Evolutionary conservation across 1,140 invertebrate genomes (phyloP).

Genomic region (Zelostemma sp.): DNA sequence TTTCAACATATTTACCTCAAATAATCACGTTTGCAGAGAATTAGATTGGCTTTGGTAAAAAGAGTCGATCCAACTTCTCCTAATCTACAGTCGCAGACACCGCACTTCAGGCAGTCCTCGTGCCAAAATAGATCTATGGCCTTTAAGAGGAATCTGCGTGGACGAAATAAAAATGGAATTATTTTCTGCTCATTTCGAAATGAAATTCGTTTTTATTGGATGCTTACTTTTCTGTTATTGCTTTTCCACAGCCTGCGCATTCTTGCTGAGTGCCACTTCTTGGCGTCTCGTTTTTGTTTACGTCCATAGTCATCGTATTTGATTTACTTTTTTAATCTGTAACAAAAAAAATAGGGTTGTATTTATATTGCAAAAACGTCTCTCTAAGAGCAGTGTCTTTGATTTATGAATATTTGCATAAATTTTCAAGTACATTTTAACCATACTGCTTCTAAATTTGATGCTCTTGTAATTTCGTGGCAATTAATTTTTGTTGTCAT

Average conservation of each 20-base stretch:
- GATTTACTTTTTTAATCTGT: constrained; percentile 40
- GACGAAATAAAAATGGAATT: background rate
- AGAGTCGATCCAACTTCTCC: constrained; percentile 93
- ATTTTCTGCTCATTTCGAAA: no score
- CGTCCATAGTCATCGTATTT: constrained; percentile 74
- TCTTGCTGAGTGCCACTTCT: constrained; percentile 71
- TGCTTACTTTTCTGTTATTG: constrained; percentile 77
- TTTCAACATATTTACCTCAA: constrained; percentile 83
- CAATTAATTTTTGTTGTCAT: no score
- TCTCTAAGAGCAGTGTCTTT: no score
- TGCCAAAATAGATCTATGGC: constrained; percentile 93
- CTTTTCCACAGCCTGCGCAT: constrained; percentile 83
- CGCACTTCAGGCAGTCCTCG: constrained; percentile 94
- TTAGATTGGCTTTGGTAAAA: constrained; percentile 92
- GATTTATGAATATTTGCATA: no score
- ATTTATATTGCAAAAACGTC: no score
- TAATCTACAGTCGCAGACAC: constrained; percentile 91
- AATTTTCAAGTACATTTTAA: no score
- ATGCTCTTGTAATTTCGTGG: no score
- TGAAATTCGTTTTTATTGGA: no score
- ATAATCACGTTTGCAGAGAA: constrained; percentile 94
- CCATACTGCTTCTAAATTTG: no score
- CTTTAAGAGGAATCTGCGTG: constrained; percentile 77
- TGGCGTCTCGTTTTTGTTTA: constrained; percentile 68
- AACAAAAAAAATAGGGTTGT: no score